phyloP scores from a whole-genome alignment of 2,888 invertebrate genomes.

The Lampropteryx suffumata region DNA sequence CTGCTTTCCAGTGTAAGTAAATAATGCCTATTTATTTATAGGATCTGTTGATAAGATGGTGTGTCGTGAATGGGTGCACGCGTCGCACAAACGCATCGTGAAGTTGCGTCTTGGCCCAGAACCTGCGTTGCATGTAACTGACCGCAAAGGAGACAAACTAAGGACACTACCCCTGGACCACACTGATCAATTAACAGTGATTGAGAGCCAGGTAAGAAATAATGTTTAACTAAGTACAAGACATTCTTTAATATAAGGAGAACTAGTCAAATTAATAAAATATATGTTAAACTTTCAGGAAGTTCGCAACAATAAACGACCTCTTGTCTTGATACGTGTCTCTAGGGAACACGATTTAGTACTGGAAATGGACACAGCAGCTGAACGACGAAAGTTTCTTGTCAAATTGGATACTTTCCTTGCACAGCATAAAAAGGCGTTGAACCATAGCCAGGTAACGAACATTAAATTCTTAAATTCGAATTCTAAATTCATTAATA shows the following conservation, averaged over 20 bases:
- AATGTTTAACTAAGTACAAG: neutral
- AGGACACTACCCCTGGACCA: conserved; percentile 90
- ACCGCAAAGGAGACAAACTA: conserved; percentile 95
- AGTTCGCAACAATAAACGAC: conserved; percentile 87
- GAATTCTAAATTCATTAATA: too few relatives aligned
- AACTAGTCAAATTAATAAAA: neutral
- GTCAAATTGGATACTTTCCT: conserved; percentile 94
- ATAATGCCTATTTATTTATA: conserved; percentile 24
- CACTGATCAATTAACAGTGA: conserved; percentile 90
- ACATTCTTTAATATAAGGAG: neutral
- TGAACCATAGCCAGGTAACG: conserved; percentile 87
- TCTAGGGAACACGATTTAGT: conserved; percentile 96
- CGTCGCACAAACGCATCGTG: conserved; percentile 93
- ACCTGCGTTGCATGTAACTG: conserved; percentile 92
- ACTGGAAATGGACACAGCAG: conserved; percentile 92
- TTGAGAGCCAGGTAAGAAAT: conserved; percentile 90
- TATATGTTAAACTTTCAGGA: conserved; percentile 67
- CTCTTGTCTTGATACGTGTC: conserved; percentile 91
- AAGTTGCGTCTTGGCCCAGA: conserved; percentile 96
- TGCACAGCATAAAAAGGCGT: conserved; percentile 90
- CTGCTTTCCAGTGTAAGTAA: too few relatives aligned
- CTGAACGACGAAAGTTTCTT: conserved; percentile 92
- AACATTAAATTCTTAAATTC: too few relatives aligned
- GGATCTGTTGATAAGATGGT: conserved; percentile 95
- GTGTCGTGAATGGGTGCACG: conserved; percentile 96